Percentiles rank a stretch among this genome's conserved stretches.
These are phyloP conservation scores for Micrastur ruficollis DNA, from an alignment of 2,797 vertebrate species.

Conservation along the genomic window DNA sequence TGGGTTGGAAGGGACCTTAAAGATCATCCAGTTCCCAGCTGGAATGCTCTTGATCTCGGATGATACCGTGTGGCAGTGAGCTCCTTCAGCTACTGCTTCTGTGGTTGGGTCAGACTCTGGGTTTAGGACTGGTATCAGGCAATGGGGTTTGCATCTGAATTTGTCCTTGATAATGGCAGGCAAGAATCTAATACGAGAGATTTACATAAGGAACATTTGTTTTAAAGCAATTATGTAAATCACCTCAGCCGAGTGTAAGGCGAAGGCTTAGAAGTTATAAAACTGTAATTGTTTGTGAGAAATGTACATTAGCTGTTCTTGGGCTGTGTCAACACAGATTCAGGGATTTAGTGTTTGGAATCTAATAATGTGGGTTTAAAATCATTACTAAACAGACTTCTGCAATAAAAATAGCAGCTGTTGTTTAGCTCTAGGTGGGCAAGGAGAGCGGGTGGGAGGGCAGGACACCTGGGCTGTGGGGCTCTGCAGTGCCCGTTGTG, in stretches of 20 bases:
- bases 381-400: not conserved
- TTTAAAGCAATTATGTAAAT: not conserved
- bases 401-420: not conserved
- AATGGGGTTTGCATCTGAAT: not conserved
- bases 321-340: conserved; percentile 16
- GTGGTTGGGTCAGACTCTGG: not conserved
- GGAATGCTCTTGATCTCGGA: not conserved
- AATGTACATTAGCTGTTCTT: not conserved
- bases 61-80: not conserved
- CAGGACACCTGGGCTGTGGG: fast-evolving
- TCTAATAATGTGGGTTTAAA: not conserved
- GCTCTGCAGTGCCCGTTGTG: not conserved
- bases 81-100: not conserved
- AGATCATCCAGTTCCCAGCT: not conserved
- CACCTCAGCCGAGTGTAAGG: not conserved
- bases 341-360: not conserved
- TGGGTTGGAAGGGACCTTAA: no score
- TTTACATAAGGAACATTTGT: not conserved
- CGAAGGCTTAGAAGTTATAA: conserved; percentile 22
- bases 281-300: conserved; percentile 50
- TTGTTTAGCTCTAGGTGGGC: not conserved
- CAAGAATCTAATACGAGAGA: not conserved
- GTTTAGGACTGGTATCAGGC: not conserved
- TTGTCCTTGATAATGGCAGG: not conserved
- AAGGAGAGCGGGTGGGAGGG: not conserved